phyloP scores from a whole-genome alignment of 2,113 vertebrate species.

The Gobiocypris rarus region DNA sequence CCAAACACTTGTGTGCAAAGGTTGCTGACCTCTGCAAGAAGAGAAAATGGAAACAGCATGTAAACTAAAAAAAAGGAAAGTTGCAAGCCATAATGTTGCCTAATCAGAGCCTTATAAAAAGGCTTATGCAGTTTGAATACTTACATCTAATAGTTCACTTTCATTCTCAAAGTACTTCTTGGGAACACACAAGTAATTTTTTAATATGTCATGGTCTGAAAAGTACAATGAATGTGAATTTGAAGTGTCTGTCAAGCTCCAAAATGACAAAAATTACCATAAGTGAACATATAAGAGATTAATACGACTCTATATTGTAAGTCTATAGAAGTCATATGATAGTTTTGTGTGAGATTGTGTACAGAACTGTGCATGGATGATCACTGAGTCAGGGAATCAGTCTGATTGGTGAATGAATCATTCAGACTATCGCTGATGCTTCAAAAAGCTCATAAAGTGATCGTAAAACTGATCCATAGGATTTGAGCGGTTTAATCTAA shows the following conservation, averaged over 20 bases:
- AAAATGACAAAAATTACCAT: background rate
- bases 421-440: background rate
- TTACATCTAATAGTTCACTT: background rate
- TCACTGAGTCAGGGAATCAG: background rate
- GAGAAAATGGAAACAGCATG: background rate
- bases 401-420: background rate
- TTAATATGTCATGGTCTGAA: background rate
- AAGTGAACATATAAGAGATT: background rate
- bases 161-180: background rate
- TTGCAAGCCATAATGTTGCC: background rate
- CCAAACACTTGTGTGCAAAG: background rate
- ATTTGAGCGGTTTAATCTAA: too few relatives aligned
- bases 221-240: background rate
- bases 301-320: background rate
- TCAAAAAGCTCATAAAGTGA: too few relatives aligned
- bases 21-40: conserved; percentile 2
- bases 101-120: background rate
- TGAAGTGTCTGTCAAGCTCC: background rate
- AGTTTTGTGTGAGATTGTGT: background rate
- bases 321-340: background rate
- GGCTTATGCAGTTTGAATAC: background rate
- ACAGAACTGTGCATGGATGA: background rate
- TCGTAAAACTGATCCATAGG: too few relatives aligned
- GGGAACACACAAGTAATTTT: background rate
- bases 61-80: background rate